A percentile compares a stretch with the other conserved stretches of the same genome.
These are phyloP conservation scores for Diplazon laetatorius DNA, from an alignment of 2,888 invertebrate species.

Conservation along the genomic window DNA sequence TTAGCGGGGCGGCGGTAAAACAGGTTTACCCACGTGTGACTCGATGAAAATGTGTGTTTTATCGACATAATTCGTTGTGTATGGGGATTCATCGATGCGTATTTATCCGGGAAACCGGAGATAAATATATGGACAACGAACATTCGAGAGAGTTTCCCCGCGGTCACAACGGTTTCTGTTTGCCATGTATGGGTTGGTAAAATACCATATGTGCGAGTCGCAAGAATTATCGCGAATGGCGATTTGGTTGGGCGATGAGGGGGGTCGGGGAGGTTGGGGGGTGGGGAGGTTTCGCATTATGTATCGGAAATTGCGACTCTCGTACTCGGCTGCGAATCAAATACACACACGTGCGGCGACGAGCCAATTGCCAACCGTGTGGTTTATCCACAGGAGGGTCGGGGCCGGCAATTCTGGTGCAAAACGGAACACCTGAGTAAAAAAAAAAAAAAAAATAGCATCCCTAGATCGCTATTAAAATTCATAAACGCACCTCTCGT, in stretches of 20 bases:
- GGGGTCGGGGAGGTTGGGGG: no score
- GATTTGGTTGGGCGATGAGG: no score
- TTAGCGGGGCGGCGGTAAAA: no score
- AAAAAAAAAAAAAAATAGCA: conserved; percentile 24
- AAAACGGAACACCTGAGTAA: no score
- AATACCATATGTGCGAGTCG: conserved; percentile 46
- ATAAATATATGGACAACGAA: conserved; percentile 18
- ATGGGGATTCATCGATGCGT: not conserved
- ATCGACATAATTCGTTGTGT: no score
- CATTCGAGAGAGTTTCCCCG: conserved; percentile 23
- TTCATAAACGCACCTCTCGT: conserved; percentile 3
- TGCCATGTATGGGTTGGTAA: conserved; percentile 15
- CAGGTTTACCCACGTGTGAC: no score
- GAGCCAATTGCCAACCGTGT: conserved; percentile 17
- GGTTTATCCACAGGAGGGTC: not conserved
- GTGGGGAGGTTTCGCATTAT: not conserved
- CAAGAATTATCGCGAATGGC: conserved; percentile 51
- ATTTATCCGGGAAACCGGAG: conserved; percentile 6
- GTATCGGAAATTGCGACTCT: conserved; percentile 26
- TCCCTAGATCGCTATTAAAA: conserved; percentile 31
- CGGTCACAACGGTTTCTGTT: conserved; percentile 23
- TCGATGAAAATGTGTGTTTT: no score
- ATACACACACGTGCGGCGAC: not conserved
- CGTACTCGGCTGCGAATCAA: not conserved
- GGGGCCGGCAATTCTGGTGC: no score